Evolutionary conservation across 1,140 invertebrate species (phyloP).

Genomic region (Aradophagus sp.): DNA sequence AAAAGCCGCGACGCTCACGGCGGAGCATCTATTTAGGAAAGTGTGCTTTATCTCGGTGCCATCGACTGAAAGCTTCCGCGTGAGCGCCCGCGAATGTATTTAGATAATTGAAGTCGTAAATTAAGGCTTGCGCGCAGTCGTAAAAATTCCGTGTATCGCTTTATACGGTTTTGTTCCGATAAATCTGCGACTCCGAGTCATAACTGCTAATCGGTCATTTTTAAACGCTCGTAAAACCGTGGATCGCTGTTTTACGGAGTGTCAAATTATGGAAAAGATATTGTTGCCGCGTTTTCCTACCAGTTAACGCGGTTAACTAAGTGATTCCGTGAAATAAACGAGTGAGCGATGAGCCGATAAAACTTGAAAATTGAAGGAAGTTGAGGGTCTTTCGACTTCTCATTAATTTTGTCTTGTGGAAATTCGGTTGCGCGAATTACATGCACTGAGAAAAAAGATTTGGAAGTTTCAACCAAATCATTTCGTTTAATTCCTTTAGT

Average conservation of each 20-base stretch:
- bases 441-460: too few relatives aligned
- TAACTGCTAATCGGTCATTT: conserved; percentile 44
- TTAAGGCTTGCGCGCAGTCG: conserved; percentile 28
- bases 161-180: conserved; percentile 36
- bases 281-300: too few relatives aligned
- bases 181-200: conserved; percentile 25
- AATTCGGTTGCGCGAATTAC: too few relatives aligned
- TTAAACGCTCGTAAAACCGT: conserved; percentile 23
- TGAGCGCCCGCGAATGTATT: conserved; percentile 36
- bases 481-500: too few relatives aligned
- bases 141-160: conserved; percentile 42
- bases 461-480: too few relatives aligned
- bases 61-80: conserved; percentile 43
- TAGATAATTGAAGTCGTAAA: conserved; percentile 52
- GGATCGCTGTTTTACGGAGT: conserved; percentile 13
- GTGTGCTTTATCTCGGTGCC: conserved; percentile 25
- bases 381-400: too few relatives aligned
- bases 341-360: too few relatives aligned
- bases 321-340: too few relatives aligned
- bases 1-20: conserved; percentile 40
- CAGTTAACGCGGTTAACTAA: too few relatives aligned
- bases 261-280: conserved; percentile 36
- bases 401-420: too few relatives aligned
- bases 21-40: conserved; percentile 51
- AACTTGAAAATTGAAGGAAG: too few relatives aligned